Base-by-base conservation (phyloP, 2,797 vertebrate genomes). In the Agapornis canus region DNA sequence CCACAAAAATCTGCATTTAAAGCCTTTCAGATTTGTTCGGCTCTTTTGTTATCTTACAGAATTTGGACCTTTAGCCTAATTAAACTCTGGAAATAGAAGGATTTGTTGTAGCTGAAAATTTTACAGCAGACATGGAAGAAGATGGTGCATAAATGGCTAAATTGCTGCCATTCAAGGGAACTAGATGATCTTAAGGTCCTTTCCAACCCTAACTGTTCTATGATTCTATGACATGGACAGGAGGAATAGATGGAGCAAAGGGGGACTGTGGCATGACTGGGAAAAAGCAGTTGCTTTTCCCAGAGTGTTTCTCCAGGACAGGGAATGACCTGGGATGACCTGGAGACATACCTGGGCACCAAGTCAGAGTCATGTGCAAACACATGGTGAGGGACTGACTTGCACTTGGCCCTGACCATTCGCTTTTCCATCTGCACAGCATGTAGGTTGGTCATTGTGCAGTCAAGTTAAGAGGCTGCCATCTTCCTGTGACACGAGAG, bases 321-420 rank as follows among this genome's bases (percentile, higher is more conserved):
- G 49, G 37, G 60, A 64, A 64, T 90, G 81, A 92, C 86, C 84
- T 83, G 77, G 73, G 54, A 77, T 49, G 79, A 94, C 97, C 97
- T 57, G 8, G 93, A 97, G 77, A 73, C 97, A 97, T 97, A 98
- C 97, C 98, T 98, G 98, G 98, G 98, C 98, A 98, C 91, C 65
- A 97, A 98, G 98, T 98, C 98, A 98, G 96, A 94, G 97, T 95
- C 95, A 97, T 92, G 92, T 92, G 95, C 95, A 97, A 95, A 98
- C 98, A 99, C 98, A 97, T 98, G 98, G 98, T 92, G 76, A 90
- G 71, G 82, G 83, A 72, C 70, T 73, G 48, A 82, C 91, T 95
- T 96, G 98, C 98, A 98, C 98, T 98, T 99, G 98, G 98, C 98
- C 88, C 98, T 97, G 98, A 83, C 45, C 40, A 4, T 92, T 80